Evolutionary conservation across 2,888 invertebrate species (phyloP).

Genomic region (Philaethria dido): DNA sequence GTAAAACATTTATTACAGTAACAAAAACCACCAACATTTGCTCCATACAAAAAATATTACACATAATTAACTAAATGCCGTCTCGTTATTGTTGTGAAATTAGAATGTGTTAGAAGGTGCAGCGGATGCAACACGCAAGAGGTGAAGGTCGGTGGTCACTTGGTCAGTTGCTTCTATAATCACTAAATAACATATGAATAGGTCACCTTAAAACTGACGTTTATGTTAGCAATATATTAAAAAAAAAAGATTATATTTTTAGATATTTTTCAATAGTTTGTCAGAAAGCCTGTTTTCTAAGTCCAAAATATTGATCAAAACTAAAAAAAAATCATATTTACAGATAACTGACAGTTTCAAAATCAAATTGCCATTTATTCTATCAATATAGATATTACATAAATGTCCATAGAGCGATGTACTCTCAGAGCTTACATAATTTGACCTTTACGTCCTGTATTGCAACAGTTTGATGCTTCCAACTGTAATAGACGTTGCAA

Average conservation of each 20-base stretch:
- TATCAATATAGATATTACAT: constrained; percentile 43
- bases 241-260: neutral
- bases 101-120: constrained; percentile 43
- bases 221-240: too few relatives aligned
- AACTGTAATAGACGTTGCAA: constrained; percentile 43
- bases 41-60: neutral
- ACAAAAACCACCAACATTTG: too few relatives aligned
- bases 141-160: constrained; percentile 37
- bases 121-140: constrained; percentile 36
- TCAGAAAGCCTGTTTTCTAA: too few relatives aligned
- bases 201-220: constrained; percentile 4
- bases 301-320: too few relatives aligned
- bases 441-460: constrained; percentile 46
- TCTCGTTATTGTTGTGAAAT: constrained; percentile 34
- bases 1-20: neutral
- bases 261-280: too few relatives aligned
- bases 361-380: constrained; percentile 36
- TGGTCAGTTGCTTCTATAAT: constrained; percentile 25
- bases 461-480: constrained; percentile 47
- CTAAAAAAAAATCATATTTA: neutral
- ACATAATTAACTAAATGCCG: constrained; percentile 15
- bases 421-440: constrained; percentile 46
- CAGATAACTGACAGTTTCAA: constrained; percentile 15
- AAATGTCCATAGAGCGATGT: constrained; percentile 45
- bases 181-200: neutral